Evolutionary conservation across 2,888 invertebrate species (phyloP).

Genomic region (Drosophila nr. fundita): DNA sequence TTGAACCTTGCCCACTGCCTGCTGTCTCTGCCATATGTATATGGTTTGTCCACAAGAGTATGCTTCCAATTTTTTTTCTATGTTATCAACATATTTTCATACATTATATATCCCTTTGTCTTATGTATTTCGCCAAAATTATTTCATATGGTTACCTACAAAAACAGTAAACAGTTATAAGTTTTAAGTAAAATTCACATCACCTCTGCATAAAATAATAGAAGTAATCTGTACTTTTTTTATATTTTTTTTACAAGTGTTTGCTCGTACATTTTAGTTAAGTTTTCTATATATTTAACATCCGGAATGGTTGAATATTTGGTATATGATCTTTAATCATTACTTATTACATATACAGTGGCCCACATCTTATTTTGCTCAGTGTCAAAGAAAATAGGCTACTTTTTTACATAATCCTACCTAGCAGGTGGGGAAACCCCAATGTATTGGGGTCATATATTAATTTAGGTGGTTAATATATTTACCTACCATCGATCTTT

Average conservation of each 20-base stretch:
- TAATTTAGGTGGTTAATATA: too few relatives aligned
- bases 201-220: not conserved
- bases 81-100: not conserved
- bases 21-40: not conserved
- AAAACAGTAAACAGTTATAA: not conserved
- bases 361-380: too few relatives aligned
- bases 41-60: not conserved
- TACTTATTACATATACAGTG: not conserved
- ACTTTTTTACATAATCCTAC: too few relatives aligned
- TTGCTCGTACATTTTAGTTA: not conserved
- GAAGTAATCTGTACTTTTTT: not conserved
- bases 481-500: too few relatives aligned
- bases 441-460: too few relatives aligned
- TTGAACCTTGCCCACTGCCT: constrained; percentile 12
- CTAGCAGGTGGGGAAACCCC: too few relatives aligned
- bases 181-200: not conserved
- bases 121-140: not conserved
- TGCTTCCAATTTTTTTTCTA: not conserved
- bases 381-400: too few relatives aligned
- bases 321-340: not conserved
- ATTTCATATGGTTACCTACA: not conserved
- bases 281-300: not conserved
- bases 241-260: not conserved
- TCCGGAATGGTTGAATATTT: not conserved
- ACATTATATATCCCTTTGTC: not conserved